phyloP scores from a whole-genome alignment of 2,888 invertebrate genomes.

The Apamea sordens region DNA sequence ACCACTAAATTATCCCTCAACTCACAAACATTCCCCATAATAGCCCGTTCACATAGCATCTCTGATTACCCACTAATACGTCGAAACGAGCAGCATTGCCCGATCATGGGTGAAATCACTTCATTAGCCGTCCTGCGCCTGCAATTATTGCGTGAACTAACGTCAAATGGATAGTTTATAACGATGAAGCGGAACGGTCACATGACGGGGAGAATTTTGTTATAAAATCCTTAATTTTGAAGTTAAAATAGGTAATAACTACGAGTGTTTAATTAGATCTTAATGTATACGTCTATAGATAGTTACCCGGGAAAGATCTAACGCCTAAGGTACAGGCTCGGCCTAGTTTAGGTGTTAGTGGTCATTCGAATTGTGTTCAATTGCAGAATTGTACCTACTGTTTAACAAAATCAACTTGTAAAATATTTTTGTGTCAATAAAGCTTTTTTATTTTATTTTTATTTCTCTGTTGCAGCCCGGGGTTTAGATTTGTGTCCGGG shows the following conservation, averaged over 20 bases:
- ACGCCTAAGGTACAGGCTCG: no score
- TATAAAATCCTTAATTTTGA: not conserved
- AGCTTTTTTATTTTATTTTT: no score
- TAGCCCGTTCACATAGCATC: constrained; percentile 70
- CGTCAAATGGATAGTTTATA: constrained; percentile 70
- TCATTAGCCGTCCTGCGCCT: constrained; percentile 70
- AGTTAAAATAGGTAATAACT: not conserved
- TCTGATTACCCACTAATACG: constrained; percentile 77
- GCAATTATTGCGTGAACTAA: constrained; percentile 73
- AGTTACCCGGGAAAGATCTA: no score
- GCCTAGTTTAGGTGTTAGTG: no score
- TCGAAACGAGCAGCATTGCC: constrained; percentile 71
- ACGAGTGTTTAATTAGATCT: no score
- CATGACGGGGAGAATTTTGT: not conserved
- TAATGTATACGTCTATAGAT: no score
- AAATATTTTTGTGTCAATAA: no score
- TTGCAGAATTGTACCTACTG: no score
- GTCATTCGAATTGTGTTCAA: no score
- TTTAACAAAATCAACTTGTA: no score
- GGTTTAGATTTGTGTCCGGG: no score
- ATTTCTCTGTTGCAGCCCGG: no score
- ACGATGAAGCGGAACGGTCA: constrained; percentile 24
- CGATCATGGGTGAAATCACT: constrained; percentile 79
- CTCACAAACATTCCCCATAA: constrained; percentile 71
- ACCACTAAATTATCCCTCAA: constrained; percentile 71